Conservation (phyloP, 2,888 invertebrate genomes). For the Asteroscopus sphinx region DNA sequence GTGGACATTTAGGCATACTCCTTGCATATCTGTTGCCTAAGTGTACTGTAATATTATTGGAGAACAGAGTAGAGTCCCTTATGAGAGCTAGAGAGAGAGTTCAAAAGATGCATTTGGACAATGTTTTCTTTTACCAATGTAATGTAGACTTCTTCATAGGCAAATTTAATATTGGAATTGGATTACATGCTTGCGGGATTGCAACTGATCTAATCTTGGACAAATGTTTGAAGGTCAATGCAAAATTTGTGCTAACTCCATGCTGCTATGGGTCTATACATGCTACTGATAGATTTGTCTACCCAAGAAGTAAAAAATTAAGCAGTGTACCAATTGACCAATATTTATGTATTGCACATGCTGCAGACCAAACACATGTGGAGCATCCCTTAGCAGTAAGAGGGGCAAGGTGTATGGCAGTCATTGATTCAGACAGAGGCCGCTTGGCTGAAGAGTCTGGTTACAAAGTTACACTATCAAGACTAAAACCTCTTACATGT, state of each 20-base stretch:
- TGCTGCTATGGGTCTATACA: constrained; percentile 98
- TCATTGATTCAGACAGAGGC: constrained; percentile 96
- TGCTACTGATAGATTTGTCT: constrained; percentile 94
- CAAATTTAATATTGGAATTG: constrained; percentile 95
- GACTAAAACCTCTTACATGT: constrained; percentile 94
- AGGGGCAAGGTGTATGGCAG: constrained; percentile 96
- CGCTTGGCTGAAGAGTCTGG: constrained; percentile 93
- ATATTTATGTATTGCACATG: constrained; percentile 95
- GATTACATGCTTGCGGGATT: constrained; percentile 98
- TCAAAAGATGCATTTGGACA: constrained; percentile 91
- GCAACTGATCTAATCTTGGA: constrained; percentile 97
- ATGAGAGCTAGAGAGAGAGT: constrained; percentile 93
- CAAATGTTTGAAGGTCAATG: constrained; percentile 93
- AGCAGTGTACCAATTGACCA: constrained; percentile 87
- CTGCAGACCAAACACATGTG: constrained; percentile 97
- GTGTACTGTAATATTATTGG: constrained; percentile 94
- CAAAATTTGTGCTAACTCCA: constrained; percentile 96
- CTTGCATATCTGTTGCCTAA: constrained; percentile 94
- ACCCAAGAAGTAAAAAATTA: constrained; percentile 94
- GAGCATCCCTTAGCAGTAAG: constrained; percentile 92
- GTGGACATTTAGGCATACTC: constrained; percentile 97
- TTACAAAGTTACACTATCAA: constrained; percentile 93
- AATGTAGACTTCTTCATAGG: constrained; percentile 97
- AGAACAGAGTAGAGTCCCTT: constrained; percentile 97
- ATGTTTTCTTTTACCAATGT: constrained; percentile 95